Evolutionary conservation across 2,888 invertebrate genomes (phyloP).

Genomic region (Ophion costatus): DNA sequence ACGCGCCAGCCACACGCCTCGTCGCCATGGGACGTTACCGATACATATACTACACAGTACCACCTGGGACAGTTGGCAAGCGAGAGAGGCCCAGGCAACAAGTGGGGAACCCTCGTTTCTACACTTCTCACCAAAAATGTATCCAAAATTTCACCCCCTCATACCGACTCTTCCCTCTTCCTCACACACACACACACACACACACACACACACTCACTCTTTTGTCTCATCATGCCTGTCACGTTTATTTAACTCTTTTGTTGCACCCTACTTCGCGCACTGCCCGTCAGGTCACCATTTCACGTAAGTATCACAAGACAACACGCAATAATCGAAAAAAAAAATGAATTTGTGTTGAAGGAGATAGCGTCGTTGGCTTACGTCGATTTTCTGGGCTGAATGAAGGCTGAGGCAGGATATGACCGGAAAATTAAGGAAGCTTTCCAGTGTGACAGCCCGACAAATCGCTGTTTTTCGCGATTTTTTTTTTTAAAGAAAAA

Average conservation of each 20-base stretch:
- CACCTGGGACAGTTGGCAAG: slow-evolving; percentile 83
- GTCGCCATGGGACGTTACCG: slow-evolving; percentile 64
- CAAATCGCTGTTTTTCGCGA: no score
- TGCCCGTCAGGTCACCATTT: slow-evolving; percentile 1
- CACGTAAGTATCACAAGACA: background rate
- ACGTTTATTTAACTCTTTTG: slow-evolving; percentile 54
- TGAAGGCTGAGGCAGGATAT: no score
- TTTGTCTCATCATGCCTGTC: slow-evolving; percentile 11
- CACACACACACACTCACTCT: background rate
- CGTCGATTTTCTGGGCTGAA: background rate
- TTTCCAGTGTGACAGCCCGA: no score
- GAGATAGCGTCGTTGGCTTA: no score
- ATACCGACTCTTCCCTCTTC: background rate
- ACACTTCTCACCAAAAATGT: slow-evolving; percentile 59
- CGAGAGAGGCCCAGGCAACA: slow-evolving; percentile 72
- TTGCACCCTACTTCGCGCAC: slow-evolving; percentile 24
- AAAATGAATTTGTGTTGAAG: background rate
- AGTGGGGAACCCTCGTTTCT: slow-evolving; percentile 55
- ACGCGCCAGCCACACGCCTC: slow-evolving; percentile 83
- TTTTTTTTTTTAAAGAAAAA: no score
- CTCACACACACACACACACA: background rate
- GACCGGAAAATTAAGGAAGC: no score
- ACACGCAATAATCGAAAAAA: background rate
- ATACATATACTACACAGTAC: slow-evolving; percentile 57
- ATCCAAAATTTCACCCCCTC: slow-evolving; percentile 48